These are phyloP conservation scores for Taenioides sp. DNA, from an alignment of 2,797 vertebrate species.

Conservation along the genomic window DNA sequence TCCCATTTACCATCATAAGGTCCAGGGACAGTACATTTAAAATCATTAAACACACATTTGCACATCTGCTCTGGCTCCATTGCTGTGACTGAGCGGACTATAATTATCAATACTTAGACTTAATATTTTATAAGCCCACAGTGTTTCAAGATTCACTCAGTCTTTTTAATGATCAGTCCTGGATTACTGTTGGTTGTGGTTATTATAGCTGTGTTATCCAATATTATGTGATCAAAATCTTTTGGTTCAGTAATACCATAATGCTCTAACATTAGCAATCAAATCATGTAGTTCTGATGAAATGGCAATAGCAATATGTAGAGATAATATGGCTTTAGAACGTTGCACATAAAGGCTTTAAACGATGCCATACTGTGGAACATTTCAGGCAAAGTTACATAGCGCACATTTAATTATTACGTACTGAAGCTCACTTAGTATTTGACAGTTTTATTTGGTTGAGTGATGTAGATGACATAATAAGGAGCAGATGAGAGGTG, in stretches of 20 bases:
- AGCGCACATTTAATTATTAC: no score
- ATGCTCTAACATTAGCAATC: no score
- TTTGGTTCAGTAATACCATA: no score
- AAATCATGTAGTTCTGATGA: no score
- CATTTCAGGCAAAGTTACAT: no score
- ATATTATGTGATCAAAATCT: no score
- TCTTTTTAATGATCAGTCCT: background rate
- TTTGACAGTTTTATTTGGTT: background rate
- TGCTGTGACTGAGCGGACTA: background rate
- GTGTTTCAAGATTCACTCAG: background rate
- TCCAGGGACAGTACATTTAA: conserved; percentile 1
- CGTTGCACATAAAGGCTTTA: no score
- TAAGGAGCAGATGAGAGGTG: background rate
- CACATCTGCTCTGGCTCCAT: conserved; percentile 2
- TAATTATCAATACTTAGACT: background rate
- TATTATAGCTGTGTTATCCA: no score
- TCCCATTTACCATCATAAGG: background rate
- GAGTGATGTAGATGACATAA: background rate
- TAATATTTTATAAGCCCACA: background rate
- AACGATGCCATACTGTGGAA: no score
- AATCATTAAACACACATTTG: conserved; percentile 3
- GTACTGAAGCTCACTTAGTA: background rate
- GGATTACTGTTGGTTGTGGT: background rate
- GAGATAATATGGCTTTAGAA: no score
- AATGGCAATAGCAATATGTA: no score